Evolutionary conservation across 2,888 invertebrate species (phyloP), one percentile per base, ranked within the genome.

Genomic region (Orchesella flavescens): DNA sequence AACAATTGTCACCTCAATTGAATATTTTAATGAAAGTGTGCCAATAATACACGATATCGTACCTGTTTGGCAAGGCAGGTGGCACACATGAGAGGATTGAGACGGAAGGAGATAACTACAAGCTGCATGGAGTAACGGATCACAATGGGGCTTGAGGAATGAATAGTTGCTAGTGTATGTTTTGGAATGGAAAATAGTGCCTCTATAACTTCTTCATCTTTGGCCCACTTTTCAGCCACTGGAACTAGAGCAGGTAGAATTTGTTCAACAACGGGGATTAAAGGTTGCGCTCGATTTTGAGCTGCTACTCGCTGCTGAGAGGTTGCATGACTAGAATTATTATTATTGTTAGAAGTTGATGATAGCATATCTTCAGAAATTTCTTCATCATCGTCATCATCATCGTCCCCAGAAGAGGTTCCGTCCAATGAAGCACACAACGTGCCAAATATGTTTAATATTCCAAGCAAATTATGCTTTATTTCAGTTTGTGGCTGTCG

Each of bases 161-260:
- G 85, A 46, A 88, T 85, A 15, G 87, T 86, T 13, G 86, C 75
- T 17, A 88, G 57, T 0, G 88, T 87, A 55, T 87, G 87, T 68
- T 87, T 86, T 21, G 87, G 84, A 78, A 88, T 88, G 3, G 87
- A 84, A 46, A 88, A 84, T 15, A 88, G 71, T 12, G 87, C 83
- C 34, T 87, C 87, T 82, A 88, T 88, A 7, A 87, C 87, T n/a
- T 86, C 84, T 74, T 87, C 87, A 73, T 88, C 88, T 59, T 84
- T 84, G 19, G 86, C 86, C 88, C 88, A 88, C 53, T 86, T 88
- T 53, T 88, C 88, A n/a, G 86, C 86, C 0, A 88, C 73, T 5
- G 85, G 85, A 66, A 87, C 83, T 57, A 88, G 83, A 53, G 86
- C 83, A 24, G 88, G 88, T 10, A 88, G 84, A 69, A 88, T 87